phyloP scores from a whole-genome alignment of 2,888 invertebrate genomes.

The Dendrolimus houi region DNA sequence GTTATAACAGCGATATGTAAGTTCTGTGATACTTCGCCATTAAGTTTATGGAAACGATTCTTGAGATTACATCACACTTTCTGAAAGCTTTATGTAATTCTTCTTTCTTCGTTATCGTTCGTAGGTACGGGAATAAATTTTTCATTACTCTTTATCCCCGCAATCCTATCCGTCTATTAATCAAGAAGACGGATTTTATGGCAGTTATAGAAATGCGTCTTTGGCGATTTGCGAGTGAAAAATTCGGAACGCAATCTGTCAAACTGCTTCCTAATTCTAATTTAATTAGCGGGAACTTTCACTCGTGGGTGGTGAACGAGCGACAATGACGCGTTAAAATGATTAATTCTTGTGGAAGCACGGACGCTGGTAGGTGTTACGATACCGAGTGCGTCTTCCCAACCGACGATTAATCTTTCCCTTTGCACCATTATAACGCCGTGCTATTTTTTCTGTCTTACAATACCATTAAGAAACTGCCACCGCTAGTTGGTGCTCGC shows the following conservation, averaged over 20 bases:
- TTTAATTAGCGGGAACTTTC: conserved; percentile 67
- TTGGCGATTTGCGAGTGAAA: conserved; percentile 39
- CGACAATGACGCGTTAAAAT: conserved; percentile 72
- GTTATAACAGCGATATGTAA: conserved; percentile 76
- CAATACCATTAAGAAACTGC: conserved; percentile 73
- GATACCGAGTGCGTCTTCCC: conserved; percentile 47
- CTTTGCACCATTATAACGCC: conserved; percentile 66
- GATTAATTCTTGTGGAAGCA: conserved; percentile 68
- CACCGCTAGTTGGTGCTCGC: conserved; percentile 67
- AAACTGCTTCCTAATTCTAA: conserved; percentile 65
- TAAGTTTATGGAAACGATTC: conserved; percentile 74
- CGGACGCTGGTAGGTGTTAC: conserved; percentile 24
- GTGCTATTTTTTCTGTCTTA: conserved; percentile 72
- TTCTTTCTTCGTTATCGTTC: conserved; percentile 47
- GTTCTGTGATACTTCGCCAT: conserved; percentile 74
- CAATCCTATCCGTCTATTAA: conserved; percentile 43
- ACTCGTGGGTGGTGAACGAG: conserved; percentile 54
- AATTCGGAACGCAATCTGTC: conserved; percentile 60
- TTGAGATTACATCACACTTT: conserved; percentile 73
- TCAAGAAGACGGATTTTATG: conserved; percentile 50
- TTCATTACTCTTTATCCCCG: conserved; percentile 22
- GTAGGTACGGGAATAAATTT: conserved; percentile 37
- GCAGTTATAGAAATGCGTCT: conserved; percentile 43
- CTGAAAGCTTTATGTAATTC: conserved; percentile 71
- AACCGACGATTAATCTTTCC: conserved; percentile 70